Evolutionary conservation across 2,797 vertebrate genomes (phyloP).

Genomic region (Luscinia megarhynchos): DNA sequence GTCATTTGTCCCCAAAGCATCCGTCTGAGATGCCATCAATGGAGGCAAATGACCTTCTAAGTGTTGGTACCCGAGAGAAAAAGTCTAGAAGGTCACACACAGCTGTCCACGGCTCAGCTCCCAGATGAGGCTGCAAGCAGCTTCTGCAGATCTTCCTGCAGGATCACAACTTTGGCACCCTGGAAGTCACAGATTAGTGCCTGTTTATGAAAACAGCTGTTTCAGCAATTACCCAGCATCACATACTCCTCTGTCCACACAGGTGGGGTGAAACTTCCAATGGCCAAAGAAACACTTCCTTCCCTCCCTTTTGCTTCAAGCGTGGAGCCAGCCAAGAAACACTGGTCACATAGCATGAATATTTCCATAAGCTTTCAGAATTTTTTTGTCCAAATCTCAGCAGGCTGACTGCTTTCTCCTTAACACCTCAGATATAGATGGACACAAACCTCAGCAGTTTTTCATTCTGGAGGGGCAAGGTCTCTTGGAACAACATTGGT

Average conservation of each 20-base stretch:
- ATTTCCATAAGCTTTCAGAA: background rate
- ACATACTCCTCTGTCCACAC: background rate
- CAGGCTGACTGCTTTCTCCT: background rate
- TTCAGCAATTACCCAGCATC: background rate
- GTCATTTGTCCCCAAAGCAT: background rate
- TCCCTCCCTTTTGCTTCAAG: background rate
- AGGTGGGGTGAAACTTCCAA: background rate
- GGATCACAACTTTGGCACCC: background rate
- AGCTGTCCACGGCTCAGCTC: background rate
- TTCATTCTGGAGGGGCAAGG: background rate
- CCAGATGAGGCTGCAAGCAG: background rate
- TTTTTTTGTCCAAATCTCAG: background rate
- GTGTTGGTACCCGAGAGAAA: background rate
- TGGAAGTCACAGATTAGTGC: background rate
- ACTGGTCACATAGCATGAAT: background rate
- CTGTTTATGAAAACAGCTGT: background rate
- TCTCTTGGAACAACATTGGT: background rate
- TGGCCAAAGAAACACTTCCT: background rate
- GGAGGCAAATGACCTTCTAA: background rate
- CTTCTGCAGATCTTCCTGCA: background rate
- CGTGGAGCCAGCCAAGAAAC: background rate
- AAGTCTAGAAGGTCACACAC: background rate
- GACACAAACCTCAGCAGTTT: background rate
- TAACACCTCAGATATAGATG: background rate
- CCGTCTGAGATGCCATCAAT: background rate